Evolutionary conservation across 1,140 invertebrate species (phyloP), one percentile per base, ranked within the genome.

Genomic region (Phenacoccus solenopsis): DNA sequence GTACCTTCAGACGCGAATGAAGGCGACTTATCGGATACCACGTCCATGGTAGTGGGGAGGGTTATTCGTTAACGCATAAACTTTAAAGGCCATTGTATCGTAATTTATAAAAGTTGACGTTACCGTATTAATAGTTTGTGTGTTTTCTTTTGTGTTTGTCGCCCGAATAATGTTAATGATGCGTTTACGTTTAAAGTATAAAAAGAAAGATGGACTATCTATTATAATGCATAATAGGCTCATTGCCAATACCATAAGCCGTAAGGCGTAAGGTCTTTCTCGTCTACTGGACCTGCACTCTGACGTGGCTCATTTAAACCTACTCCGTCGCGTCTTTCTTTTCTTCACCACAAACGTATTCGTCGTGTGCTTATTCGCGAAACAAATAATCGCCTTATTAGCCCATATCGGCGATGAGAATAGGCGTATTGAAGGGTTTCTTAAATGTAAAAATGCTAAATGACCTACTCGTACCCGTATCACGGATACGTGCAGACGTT

Each of bases 51-150:
- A 32, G 30, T 13, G 30, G 5, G 5, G 38, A n/a, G 3, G 16
- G 38, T 49, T 49, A n/a, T 49, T 49, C 38, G 38, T 49, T 49
- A 49, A 49, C 38, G 38, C 38, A n/a, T 49, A 49, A 49, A 49
- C 38, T 49, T 49, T 49, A 49, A 49, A 49, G 38, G 38, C 38
- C 38, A 9, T 49, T 49, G 16, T 49, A 49, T 49, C 38, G 20
- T 49, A 49, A 49, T 49, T 49, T 49, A 49, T 49, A 49, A 49
- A 49, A 49, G 38, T 49, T 49, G 38, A 49, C 38, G 38, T 49
- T 49, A 49, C 38, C 38, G 38, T 49, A 49, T 49, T 49, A 49
- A 49, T 49, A 49, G 38, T 49, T 49, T 49, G 38, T 49, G n/a
- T n/a, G 38, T 49, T 49, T 49, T 49, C 38, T 49, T 49, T 49